Percentiles rank a stretch among this genome's conserved stretches.
These are phyloP conservation scores for Sparus aurata DNA, from an alignment of 2,797 vertebrate genomes.

Conservation along the genomic window DNA sequence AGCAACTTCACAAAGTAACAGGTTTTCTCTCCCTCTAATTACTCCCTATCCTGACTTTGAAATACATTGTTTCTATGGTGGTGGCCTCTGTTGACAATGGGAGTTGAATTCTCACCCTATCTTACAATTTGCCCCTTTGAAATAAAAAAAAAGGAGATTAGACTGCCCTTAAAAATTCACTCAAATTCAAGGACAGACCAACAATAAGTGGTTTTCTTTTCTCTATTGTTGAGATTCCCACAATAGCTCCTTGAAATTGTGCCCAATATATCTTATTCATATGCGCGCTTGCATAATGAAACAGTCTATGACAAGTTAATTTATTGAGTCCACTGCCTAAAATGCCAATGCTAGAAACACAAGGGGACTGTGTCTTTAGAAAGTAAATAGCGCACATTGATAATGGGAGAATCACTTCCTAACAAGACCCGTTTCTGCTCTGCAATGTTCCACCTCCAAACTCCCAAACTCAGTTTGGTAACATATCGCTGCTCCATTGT, in stretches of 20 bases:
- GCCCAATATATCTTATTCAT: background rate
- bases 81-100: too few species aligned
- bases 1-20: background rate
- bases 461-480: conserved; percentile 18
- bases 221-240: background rate
- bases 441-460: conserved; percentile 24
- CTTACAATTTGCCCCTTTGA: too few species aligned
- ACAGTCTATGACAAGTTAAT: background rate
- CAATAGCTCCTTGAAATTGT: background rate
- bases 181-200: background rate
- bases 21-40: background rate
- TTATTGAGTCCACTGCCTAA: background rate
- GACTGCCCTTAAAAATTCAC: background rate
- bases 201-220: background rate
- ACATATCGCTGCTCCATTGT: conserved; percentile 47
- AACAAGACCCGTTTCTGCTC: conserved; percentile 12
- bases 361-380: conserved; percentile 2
- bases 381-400: conserved; percentile 5
- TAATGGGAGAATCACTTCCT: conserved; percentile 26
- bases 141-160: too few species aligned
- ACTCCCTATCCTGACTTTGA: background rate
- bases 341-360: background rate
- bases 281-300: background rate
- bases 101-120: too few species aligned
- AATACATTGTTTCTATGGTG: background rate